These are phyloP conservation scores for Aricia agestis DNA, from an alignment of 1,140 invertebrate genomes.

Conservation along the genomic window DNA sequence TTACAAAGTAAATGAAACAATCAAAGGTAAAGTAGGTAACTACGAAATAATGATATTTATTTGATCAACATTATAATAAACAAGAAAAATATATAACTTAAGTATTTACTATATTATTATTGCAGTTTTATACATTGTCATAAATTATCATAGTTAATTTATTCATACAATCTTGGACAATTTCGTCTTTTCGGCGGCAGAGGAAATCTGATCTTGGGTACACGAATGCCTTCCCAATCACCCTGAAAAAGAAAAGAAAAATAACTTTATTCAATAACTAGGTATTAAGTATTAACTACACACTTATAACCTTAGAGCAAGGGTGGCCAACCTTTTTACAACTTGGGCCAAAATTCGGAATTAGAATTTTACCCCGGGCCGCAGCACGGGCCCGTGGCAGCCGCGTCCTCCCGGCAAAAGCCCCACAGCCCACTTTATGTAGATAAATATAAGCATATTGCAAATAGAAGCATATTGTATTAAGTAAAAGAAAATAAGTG, in stretches of 20 bases:
- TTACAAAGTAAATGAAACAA: background rate
- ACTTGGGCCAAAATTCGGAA: too few relatives aligned
- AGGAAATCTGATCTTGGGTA: constrained; percentile 50
- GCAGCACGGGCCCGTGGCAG: too few relatives aligned
- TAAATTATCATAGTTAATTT: constrained; percentile 9
- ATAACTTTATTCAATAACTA: background rate
- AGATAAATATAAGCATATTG: too few relatives aligned
- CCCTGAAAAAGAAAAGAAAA: constrained; percentile 48
- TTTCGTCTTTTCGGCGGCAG: constrained; percentile 39
- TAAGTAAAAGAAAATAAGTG: too few relatives aligned
- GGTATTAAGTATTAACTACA: too few relatives aligned
- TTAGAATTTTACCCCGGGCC: too few relatives aligned
- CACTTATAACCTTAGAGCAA: too few relatives aligned
- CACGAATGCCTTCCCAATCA: constrained; percentile 58
- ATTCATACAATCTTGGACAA: constrained; percentile 32
- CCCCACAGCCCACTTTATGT: too few relatives aligned
- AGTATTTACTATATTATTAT: background rate
- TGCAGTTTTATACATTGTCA: constrained; percentile 3
- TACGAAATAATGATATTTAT: background rate
- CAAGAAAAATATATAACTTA: background rate
- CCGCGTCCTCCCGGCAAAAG: too few relatives aligned
- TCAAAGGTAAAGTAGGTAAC: background rate
- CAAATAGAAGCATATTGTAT: too few relatives aligned
- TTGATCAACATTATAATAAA: background rate
- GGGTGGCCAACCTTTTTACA: too few relatives aligned